These are phyloP conservation scores for Mya arenaria DNA, from an alignment of 1,140 invertebrate species.

Conservation along the genomic window DNA sequence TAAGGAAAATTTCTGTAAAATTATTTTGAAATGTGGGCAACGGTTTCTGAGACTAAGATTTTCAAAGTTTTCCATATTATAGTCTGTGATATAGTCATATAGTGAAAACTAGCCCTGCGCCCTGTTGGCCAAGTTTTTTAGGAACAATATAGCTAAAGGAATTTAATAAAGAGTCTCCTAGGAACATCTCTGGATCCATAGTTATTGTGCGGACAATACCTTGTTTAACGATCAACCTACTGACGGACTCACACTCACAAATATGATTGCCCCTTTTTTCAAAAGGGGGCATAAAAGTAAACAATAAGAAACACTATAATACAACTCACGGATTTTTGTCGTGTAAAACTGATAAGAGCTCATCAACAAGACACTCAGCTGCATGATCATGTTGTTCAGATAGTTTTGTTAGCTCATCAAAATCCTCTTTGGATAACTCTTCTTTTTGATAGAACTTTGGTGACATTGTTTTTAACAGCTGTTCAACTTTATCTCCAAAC, in stretches of 20 bases:
- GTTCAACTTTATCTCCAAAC: background rate
- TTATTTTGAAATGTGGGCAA: no score
- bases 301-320: background rate
- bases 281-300: background rate
- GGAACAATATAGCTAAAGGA: no score
- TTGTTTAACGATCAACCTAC: background rate
- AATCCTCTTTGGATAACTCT: constrained; percentile 49
- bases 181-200: background rate
- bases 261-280: background rate
- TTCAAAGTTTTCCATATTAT: no score
- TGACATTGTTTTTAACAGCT: constrained; percentile 3
- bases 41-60: no score
- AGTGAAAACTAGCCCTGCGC: no score
- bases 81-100: no score
- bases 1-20: no score
- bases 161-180: no score
- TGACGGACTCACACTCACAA: background rate
- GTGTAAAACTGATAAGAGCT: constrained; percentile 36
- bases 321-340: constrained; percentile 3
- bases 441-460: constrained; percentile 31
- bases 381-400: background rate
- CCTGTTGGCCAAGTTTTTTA: no score
- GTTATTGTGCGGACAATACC: background rate
- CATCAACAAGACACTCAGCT: constrained; percentile 43
- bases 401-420: constrained; percentile 3